Conservation (phyloP, 2,888 invertebrate species). For the Muschampia plurimacula region DNA sequence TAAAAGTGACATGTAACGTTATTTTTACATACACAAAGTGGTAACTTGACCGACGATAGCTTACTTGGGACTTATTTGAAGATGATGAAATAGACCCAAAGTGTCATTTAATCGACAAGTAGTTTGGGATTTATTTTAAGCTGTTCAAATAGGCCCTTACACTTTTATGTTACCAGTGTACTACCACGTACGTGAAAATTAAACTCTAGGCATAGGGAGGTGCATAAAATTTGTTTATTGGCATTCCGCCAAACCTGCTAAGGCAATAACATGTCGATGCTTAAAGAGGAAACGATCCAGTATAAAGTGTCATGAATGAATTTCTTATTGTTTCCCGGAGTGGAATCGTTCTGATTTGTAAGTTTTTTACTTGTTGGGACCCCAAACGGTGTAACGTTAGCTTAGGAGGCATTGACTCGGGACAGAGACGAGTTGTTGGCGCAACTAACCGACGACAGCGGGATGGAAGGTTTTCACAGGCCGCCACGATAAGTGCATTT, state of each 20-base stretch:
- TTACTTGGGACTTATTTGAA: too few relatives aligned
- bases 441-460: conserved; percentile 78
- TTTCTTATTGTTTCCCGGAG: conserved; percentile 71
- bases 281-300: conserved; percentile 52
- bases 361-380: conserved; percentile 67
- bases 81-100: too few relatives aligned
- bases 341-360: conserved; percentile 63
- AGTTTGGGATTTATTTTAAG: too few relatives aligned
- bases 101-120: too few relatives aligned
- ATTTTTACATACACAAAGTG: too few relatives aligned
- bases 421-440: conserved; percentile 68
- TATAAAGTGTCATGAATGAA: conserved; percentile 60
- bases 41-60: too few relatives aligned
- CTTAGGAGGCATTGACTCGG: conserved; percentile 69
- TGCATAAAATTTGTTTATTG: not conserved
- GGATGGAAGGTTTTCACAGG: conserved; percentile 79
- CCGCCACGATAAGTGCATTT: conserved; percentile 85
- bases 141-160: too few relatives aligned
- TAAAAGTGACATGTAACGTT: too few relatives aligned
- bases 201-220: too few relatives aligned
- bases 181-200: too few relatives aligned
- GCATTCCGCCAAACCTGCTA: not conserved
- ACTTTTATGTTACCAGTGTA: too few relatives aligned
- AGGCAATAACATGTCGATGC: conserved; percentile 19
- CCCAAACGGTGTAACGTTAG: conserved; percentile 72